A percentile compares a stretch with the other conserved stretches of the same genome.
phyloP scores from a whole-genome alignment of 1,140 invertebrate genomes.

The Panagrolaimus sp. region DNA sequence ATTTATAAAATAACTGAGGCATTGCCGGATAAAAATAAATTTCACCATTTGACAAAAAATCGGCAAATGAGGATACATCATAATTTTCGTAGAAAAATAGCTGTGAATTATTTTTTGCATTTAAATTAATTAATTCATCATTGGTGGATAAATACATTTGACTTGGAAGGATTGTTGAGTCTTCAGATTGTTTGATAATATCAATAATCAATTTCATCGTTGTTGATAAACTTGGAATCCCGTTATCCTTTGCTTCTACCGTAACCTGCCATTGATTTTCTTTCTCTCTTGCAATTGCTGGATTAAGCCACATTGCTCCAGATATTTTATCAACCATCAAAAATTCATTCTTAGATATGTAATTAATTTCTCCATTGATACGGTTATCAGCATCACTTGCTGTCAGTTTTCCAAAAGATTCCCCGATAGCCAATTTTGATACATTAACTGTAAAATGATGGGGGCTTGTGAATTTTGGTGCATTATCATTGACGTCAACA shows the following conservation, averaged over 20 bases:
- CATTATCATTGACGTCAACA: slow-evolving; percentile 1
- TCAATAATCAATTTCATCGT: too few relatives aligned
- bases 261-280: slow-evolving; percentile 9
- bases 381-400: neutral
- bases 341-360: neutral
- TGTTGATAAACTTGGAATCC: neutral
- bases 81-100: too few relatives aligned
- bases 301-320: neutral
- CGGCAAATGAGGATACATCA: too few relatives aligned
- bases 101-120: too few relatives aligned
- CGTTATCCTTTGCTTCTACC: neutral
- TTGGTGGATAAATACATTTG: too few relatives aligned
- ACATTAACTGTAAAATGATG: neutral
- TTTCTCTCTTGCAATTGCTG: neutral
- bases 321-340: neutral
- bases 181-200: too few relatives aligned
- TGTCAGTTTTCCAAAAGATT: neutral
- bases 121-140: neutral
- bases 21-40: too few relatives aligned
- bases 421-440: neutral
- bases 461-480: neutral
- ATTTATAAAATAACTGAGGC: too few relatives aligned
- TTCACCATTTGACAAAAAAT: too few relatives aligned
- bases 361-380: neutral
- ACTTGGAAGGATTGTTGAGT: too few relatives aligned